phyloP scores from a whole-genome alignment of 2,888 invertebrate species.

The Synergus japonicus region DNA sequence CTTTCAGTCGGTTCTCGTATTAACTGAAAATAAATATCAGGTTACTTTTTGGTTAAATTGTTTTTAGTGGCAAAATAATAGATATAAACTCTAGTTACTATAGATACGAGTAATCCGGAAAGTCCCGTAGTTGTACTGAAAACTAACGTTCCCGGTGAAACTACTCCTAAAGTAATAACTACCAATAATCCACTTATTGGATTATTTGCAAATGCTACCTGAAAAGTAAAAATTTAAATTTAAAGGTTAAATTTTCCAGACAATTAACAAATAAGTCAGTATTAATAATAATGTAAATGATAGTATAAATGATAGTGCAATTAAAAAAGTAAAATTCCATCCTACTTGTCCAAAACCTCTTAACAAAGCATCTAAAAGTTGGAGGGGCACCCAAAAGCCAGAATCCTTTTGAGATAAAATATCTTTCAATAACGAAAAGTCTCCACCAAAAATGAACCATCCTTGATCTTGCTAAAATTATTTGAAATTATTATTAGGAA shows the following conservation, averaged over 20 bases:
- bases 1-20: constrained; percentile 61
- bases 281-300: neutral
- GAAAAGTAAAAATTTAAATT: constrained; percentile 46
- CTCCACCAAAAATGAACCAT: constrained; percentile 69
- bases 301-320: neutral
- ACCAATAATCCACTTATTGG: constrained; percentile 76
- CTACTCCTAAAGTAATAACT: constrained; percentile 69
- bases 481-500: neutral
- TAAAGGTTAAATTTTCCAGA: neutral
- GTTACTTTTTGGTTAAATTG: neutral
- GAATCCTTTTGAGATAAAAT: constrained; percentile 63
- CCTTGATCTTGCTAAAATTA: constrained; percentile 55
- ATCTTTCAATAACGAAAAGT: constrained; percentile 66
- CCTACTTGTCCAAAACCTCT: constrained; percentile 64
- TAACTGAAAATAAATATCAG: constrained; percentile 55
- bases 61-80: neutral
- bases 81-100: constrained; percentile 61
- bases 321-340: constrained; percentile 8
- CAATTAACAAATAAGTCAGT: neutral
- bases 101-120: constrained; percentile 70
- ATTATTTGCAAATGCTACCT: constrained; percentile 77
- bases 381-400: constrained; percentile 65
- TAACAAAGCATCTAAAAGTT: constrained; percentile 71
- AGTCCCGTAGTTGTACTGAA: constrained; percentile 66
- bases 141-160: constrained; percentile 66